Evolutionary conservation across 1,140 invertebrate genomes (phyloP), one percentile per base, ranked within the genome.

Genomic region (Bombus confusus): DNA sequence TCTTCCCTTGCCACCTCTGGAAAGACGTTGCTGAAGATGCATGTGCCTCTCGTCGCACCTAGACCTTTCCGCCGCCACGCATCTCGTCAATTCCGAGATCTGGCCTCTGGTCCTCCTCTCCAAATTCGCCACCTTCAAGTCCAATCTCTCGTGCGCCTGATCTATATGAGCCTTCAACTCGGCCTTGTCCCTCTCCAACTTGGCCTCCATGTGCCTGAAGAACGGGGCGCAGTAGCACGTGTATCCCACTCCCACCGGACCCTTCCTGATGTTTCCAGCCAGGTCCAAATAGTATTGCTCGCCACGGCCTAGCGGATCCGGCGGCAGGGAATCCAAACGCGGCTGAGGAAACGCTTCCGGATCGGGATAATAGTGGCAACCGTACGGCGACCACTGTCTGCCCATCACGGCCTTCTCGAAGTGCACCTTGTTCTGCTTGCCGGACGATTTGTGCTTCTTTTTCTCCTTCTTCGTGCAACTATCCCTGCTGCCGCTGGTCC

Each of bases 251-350:
- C 98, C 98, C 18, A 99, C 97, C 0, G 98, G 98, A 10, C 98
- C 98, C 95, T 99, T 99, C 88, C 98, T 97, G 79, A 99, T 99
- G 93, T 99, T 99, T 6, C 99, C 98, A n/a, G 98, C 98, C 79
- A 99, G 95, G 94, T 99, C 98, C 78, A 99, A 95, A 94, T 98
- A 99, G 94, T 99, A 99, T 92, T 99, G 98, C 93, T 99, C 98
- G 31, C 98, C 98, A 88, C 97, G 97, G 87, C 96, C 96, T 2
- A 99, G 95, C 0, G 98, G 98, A 93, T 98, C 98, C 90, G 97
- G 96, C 64, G 98, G 98, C 83, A 99, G 94, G 18, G 98, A 97
- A 93, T 98, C 97, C 80, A 98, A 93, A 89, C 97, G 97, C 71
- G 98, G 97, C 87, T 97, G 96, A 71, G 98, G 97, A 95, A 99